Percentiles rank a stretch among this genome's conserved stretches.
These are phyloP conservation scores for Lacanobia wlatinum DNA, from an alignment of 2,888 invertebrate species.

Conservation along the genomic window DNA sequence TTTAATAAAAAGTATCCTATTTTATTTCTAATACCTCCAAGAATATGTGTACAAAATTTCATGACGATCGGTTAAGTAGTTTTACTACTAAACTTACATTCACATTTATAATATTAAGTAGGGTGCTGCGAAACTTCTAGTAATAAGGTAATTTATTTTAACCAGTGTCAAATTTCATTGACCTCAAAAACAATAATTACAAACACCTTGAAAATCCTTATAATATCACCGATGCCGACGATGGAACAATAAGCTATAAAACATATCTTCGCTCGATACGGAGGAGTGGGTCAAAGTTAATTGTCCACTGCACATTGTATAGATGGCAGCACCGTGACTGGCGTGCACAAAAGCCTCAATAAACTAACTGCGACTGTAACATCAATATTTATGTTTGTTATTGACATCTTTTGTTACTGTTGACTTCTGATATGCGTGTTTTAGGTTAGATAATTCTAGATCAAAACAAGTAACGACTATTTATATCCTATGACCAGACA, in stretches of 20 bases:
- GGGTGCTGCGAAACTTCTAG: too few species aligned
- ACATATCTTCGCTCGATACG: background rate
- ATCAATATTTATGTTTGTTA: constrained; percentile 43
- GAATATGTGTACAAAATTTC: too few species aligned
- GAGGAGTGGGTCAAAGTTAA: constrained; percentile 33
- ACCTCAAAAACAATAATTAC: background rate
- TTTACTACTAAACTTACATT: too few species aligned
- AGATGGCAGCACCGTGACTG: constrained; percentile 26
- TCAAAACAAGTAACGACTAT: background rate
- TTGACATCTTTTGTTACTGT: background rate
- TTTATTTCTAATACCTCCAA: too few species aligned
- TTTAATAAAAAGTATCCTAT: too few species aligned
- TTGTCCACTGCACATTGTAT: constrained; percentile 33
- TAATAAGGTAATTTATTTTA: too few species aligned
- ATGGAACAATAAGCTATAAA: constrained; percentile 32
- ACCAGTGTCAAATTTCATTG: background rate
- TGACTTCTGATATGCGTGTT: background rate
- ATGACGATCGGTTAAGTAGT: too few species aligned
- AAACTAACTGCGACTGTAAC: constrained; percentile 5
- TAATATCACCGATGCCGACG: background rate
- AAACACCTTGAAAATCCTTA: background rate
- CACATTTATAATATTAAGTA: too few species aligned
- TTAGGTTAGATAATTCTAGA: background rate
- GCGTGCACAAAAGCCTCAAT: constrained; percentile 19
- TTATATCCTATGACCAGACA: too few species aligned